Conservation (phyloP, 2,797 vertebrate species). For the Epinephelus malabaricus region DNA sequence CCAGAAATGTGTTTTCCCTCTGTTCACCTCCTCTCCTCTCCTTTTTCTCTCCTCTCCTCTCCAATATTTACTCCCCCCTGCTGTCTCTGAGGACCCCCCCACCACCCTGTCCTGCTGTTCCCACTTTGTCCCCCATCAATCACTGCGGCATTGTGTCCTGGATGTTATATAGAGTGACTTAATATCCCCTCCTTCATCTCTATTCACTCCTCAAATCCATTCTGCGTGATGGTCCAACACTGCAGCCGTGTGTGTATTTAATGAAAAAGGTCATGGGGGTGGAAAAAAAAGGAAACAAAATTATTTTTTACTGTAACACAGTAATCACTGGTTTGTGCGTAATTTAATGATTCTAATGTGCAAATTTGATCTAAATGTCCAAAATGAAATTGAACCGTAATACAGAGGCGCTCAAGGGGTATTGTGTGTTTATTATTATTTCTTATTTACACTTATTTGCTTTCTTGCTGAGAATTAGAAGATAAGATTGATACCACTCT, state of each 20-base stretch:
- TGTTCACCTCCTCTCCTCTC: conserved; percentile 53
- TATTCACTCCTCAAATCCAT: conserved; percentile 95
- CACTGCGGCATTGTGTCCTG: conserved; percentile 96
- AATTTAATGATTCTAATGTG: not conserved
- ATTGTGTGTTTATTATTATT: too few relatives aligned
- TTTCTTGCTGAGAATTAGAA: not conserved
- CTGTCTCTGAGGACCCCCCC: conserved; percentile 91
- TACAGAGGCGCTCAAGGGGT: too few relatives aligned
- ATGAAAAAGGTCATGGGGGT: not conserved
- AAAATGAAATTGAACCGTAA: not conserved
- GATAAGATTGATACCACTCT: not conserved
- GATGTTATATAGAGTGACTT: conserved; percentile 99
- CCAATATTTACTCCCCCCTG: conserved; percentile 88
- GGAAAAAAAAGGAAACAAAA: not conserved
- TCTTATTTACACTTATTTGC: too few relatives aligned
- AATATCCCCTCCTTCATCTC: conserved; percentile 99
- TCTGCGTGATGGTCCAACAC: conserved; percentile 78
- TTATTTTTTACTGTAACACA: not conserved
- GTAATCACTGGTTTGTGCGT: not conserved
- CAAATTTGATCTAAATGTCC: not conserved
- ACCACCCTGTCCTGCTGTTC: conserved; percentile 93
- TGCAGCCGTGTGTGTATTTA: conserved; percentile 3
- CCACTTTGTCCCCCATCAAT: conserved; percentile 99
- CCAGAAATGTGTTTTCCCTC: conserved; percentile 88
- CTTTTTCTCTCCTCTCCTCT: conserved; percentile 66